Evolutionary conservation across 1,140 invertebrate species (phyloP), one percentile per base, ranked within the genome.

Genomic region (Orussus abietinus): DNA sequence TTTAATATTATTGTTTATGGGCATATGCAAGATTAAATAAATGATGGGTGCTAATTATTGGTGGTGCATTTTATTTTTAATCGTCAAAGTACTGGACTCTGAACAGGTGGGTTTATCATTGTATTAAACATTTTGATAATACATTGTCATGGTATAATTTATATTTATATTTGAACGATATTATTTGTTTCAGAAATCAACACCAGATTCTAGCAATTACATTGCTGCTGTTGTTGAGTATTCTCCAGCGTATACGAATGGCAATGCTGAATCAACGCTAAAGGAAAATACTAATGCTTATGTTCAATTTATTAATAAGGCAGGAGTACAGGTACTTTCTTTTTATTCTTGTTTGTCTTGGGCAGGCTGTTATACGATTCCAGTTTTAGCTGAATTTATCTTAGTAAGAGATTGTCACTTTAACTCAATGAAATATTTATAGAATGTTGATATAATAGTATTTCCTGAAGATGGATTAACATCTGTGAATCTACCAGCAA

Each of bases 361-460:
- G n/a, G 22, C n/a, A 25, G n/a, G n/a, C 22, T 6, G n/a, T 25
- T 6, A 7, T 7, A n/a, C n/a, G 22, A 25, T 25, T 25, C 22
- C 6, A 25, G n/a, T 7, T 25, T 25, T 25, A 25, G 6, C 6
- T 25, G 22, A 25, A 25, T n/a, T 25, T 25, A 25, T n/a, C n/a
- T n/a, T n/a, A n/a, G n/a, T n/a, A n/a, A n/a, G n/a, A n/a, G n/a
- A 25, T 25, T 25, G 22, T 25, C n/a, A 25, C 22, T 25, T n/a
- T 25, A 6, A n/a, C n/a, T 25, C 22, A 25, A n/a, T 25, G 22
- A 7, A 7, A 7, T 25, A 25, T 25, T 32, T 59, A 18, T 38
- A 85, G 79, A 62, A 68, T 31, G 78, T 76, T 0, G 80, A 89
- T 45, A 85, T 91, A n/a, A 71, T 90, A 1, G 82, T 90, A 2